phyloP scores from a whole-genome alignment of 37 sponge, comb jelly and placozoan genomes.

The Halisarca cf. caerulea region DNA sequence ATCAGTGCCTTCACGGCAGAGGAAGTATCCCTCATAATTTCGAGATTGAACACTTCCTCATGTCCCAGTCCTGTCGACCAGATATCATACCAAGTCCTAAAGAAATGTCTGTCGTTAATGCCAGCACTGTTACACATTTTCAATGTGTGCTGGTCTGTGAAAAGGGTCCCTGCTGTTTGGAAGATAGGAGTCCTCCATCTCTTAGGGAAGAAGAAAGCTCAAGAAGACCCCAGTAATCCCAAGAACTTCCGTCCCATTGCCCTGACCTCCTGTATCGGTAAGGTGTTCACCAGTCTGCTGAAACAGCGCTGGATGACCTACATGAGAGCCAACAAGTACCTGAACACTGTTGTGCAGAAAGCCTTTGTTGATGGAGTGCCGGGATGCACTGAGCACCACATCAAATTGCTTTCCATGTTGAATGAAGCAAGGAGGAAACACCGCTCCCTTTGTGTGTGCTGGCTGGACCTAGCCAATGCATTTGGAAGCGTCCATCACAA shows the following conservation, averaged over 20 bases:
- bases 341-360: slow-evolving; percentile 11
- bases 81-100: too few relatives aligned
- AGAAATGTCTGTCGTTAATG: too few relatives aligned
- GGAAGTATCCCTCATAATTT: not conserved
- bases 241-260: slow-evolving; percentile 31
- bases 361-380: slow-evolving; percentile 17
- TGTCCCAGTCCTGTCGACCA: too few relatives aligned
- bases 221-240: slow-evolving; percentile 18
- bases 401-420: slow-evolving; percentile 5
- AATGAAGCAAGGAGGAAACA: slow-evolving; percentile 27
- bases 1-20: not conserved
- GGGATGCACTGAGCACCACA: slow-evolving; percentile 40
- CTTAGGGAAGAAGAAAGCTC: slow-evolving; percentile 19
- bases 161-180: not conserved
- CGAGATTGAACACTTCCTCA: too few relatives aligned
- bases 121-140: too few relatives aligned
- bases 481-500: slow-evolving; percentile 39
- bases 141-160: slow-evolving; percentile 22
- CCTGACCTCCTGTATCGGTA: slow-evolving; percentile 27
- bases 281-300: not conserved
- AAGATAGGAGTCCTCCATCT: slow-evolving; percentile 15
- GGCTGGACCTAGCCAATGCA: slow-evolving; percentile 46
- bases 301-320: not conserved
- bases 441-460: slow-evolving; percentile 6
- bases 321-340: slow-evolving; percentile 23